Evolutionary conservation across 2,797 vertebrate species (phyloP).

Genomic region (Scolopax bukidnonensis): DNA sequence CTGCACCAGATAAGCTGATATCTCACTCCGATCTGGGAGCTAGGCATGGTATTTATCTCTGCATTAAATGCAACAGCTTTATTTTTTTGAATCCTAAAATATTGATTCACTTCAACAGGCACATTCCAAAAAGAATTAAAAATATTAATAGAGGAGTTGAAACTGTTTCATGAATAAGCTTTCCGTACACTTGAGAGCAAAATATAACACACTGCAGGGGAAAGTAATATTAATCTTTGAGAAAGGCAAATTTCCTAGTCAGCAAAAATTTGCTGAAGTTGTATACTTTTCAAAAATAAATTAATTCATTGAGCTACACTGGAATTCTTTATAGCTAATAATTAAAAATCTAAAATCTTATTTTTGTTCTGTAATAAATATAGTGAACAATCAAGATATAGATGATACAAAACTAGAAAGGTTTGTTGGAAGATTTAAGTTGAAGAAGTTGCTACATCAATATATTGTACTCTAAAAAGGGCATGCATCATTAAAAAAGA

Average conservation of each 20-base stretch:
- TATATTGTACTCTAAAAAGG: conserved; percentile 56
- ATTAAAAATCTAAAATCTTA: conserved; percentile 56
- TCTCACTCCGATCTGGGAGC: neutral
- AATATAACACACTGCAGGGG: neutral
- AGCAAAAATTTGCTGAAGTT: conserved; percentile 33
- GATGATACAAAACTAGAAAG: conserved; percentile 49
- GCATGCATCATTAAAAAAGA: conserved; percentile 64
- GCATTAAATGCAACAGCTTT: neutral
- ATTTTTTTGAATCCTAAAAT: neutral
- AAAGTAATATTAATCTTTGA: conserved; percentile 3
- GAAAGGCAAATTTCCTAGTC: conserved; percentile 20
- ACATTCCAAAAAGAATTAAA: neutral
- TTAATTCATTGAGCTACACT: conserved; percentile 7
- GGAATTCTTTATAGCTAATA: conserved; percentile 39
- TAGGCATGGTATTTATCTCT: neutral
- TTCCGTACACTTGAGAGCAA: conserved; percentile 20
- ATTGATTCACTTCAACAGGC: neutral
- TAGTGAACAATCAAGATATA: conserved; percentile 27
- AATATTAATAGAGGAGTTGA: conserved; percentile 3
- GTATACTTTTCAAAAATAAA: conserved; percentile 27
- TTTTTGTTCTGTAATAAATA: conserved; percentile 41
- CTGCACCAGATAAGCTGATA: neutral
- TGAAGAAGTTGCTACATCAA: conserved; percentile 49
- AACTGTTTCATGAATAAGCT: neutral
- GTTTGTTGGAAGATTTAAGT: conserved; percentile 39